phyloP scores from a whole-genome alignment of 1,140 invertebrate genomes.

The Paracyclopina nana region DNA sequence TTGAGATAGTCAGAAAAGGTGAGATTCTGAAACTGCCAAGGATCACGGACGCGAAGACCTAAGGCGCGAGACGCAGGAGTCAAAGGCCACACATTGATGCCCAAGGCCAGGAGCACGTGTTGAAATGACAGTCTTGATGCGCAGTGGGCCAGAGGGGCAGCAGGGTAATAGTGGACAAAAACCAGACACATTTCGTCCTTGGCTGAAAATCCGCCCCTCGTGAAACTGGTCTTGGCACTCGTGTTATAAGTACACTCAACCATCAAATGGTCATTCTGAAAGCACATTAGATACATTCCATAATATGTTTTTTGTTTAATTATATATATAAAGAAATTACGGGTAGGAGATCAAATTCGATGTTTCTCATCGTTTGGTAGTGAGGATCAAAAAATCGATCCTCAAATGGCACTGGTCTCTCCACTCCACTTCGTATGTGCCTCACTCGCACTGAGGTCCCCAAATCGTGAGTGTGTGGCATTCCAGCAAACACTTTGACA shows the following conservation, averaged over 20 bases:
- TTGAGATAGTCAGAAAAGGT: constrained; percentile 12
- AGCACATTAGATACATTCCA: not conserved
- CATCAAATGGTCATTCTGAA: constrained; percentile 38
- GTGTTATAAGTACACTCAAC: constrained; percentile 56
- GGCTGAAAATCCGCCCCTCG: constrained; percentile 39
- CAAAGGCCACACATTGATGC: constrained; percentile 14
- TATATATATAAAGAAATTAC: constrained; percentile 4
- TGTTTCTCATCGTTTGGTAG: constrained; percentile 51
- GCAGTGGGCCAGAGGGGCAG: constrained; percentile 47
- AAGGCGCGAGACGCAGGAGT: constrained; percentile 4
- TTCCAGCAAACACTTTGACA: constrained; percentile 53
- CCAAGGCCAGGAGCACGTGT: constrained; percentile 10
- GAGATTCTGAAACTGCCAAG: constrained; percentile 10
- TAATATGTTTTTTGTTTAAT: not conserved
- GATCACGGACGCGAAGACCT: constrained; percentile 7
- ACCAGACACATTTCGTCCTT: constrained; percentile 67
- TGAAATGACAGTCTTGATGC: constrained; percentile 15
- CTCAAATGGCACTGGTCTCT: constrained; percentile 33
- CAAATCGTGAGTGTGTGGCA: constrained; percentile 56
- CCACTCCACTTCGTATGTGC: constrained; percentile 49
- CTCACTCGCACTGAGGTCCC: constrained; percentile 52
- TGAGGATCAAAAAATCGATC: constrained; percentile 47
- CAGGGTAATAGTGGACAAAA: constrained; percentile 60
- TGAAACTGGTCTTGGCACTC: constrained; percentile 20
- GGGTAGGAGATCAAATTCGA: constrained; percentile 41